These are phyloP conservation scores for Sinosuthora webbiana DNA, from an alignment of 2,113 vertebrate species.

Conservation along the genomic window DNA sequence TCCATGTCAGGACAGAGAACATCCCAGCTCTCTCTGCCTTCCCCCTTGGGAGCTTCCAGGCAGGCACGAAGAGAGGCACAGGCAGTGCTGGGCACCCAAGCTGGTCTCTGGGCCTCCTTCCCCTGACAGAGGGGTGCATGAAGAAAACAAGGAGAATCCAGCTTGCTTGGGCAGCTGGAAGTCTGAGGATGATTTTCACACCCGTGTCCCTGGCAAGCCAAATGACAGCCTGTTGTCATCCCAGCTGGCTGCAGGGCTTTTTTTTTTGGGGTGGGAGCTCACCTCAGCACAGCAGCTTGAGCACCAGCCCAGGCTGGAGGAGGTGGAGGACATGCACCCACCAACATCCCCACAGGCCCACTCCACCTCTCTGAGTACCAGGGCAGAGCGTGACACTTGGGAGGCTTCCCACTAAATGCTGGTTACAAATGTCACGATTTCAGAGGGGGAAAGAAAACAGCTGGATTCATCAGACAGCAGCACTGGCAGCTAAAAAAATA, in stretches of 20 bases:
- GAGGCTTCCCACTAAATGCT: neutral
- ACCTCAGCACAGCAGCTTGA: neutral
- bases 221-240: neutral
- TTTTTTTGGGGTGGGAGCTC: neutral
- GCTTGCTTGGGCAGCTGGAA: neutral
- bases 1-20: neutral
- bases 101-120: neutral
- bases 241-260: neutral
- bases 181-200: neutral
- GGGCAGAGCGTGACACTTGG: neutral
- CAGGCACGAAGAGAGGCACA: neutral
- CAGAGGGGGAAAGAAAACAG: slow-evolving; percentile 40
- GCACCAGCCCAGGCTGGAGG: neutral
- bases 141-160: neutral
- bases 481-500: slow-evolving; percentile 47
- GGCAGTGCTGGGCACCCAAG: neutral
- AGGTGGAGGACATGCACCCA: neutral
- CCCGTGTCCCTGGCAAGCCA: neutral
- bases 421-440: slow-evolving; percentile 30
- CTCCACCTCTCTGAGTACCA: neutral
- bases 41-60: neutral
- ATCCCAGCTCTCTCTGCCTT: neutral
- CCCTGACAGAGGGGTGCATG: neutral
- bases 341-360: neutral
- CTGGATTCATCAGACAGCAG: slow-evolving; percentile 28